Evolutionary conservation across 1,140 invertebrate genomes (phyloP), one percentile per base, ranked within the genome.

Genomic region (Camponotus vicinus): DNA sequence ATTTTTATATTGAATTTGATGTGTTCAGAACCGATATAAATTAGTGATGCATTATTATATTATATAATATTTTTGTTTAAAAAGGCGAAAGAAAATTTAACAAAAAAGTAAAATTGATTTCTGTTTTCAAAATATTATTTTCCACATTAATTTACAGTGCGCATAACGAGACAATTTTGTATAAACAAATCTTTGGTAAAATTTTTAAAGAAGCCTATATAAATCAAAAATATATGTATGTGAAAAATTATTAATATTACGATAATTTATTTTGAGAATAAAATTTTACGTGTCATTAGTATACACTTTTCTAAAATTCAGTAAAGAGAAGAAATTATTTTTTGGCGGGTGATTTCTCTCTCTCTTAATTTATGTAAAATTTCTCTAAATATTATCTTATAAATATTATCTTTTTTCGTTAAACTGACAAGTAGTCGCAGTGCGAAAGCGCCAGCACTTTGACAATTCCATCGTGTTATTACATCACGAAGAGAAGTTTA

Each of bases 281-380:
- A 66, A 70, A n/a, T 71, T 40, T 80, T 70, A 37, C 13, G 4
- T 52, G 49, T 37, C 9, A 66, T 85, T n/a, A 59, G 59, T 79
- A 85, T 69, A 77, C 37, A 78, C 61, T 57, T 71, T 67, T 73
- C 52, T 64, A 15, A 66, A 37, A 42, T 11, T 75, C 15, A 67
- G 15, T 83, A 70, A 7, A 63, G 27, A 34, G 11, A 9, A 45
- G 67, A 80, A 89, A 79, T 64, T 55, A 61, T 59, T 52, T 70
- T 73, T 73, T 40, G 32, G 80, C 67, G 70, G 76, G 77, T 70
- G 83, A 80, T 82, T 82, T 70, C 40, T 86, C 9, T 86, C 9
- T 15, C 27, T 40, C 27, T 67, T 49, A 71, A 52, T 32, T 86
- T 67, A 71, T 83, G 71, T 89, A 88, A 89, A 86, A 88, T 78